A percentile compares a stretch with the other conserved stretches of the same genome.
Evolutionary conservation across 2,797 vertebrate species (phyloP).

Genomic region (Phataginus tricuspis): DNA sequence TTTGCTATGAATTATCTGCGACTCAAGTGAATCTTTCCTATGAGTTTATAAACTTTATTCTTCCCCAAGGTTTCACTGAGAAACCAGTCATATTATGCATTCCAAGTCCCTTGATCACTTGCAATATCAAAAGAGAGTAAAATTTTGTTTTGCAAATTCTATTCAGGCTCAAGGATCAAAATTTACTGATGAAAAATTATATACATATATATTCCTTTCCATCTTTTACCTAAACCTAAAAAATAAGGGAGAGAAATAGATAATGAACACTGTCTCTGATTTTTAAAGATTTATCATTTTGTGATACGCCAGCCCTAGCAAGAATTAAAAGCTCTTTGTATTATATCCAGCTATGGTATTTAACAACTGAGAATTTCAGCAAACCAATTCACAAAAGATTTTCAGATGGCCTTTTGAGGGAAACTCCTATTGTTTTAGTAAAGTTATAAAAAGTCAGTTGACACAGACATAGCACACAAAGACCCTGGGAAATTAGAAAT

Average conservation of each 20-base stretch:
- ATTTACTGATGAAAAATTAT: slow-evolving; percentile 72
- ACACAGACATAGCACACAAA: slow-evolving; percentile 48
- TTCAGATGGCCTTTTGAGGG: slow-evolving; percentile 69
- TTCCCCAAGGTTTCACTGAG: neutral
- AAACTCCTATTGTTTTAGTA: slow-evolving; percentile 78
- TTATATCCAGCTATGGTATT: slow-evolving; percentile 78
- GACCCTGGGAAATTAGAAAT: slow-evolving; percentile 45
- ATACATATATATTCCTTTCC: slow-evolving; percentile 58
- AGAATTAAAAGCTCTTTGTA: slow-evolving; percentile 82
- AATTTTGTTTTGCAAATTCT: slow-evolving; percentile 68
- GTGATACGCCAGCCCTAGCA: slow-evolving; percentile 75
- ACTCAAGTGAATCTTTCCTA: neutral
- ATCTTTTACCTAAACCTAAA: slow-evolving; percentile 67
- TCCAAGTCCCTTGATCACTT: neutral
- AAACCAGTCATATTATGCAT: neutral
- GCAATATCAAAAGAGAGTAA: slow-evolving; percentile 40
- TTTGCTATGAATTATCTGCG: neutral
- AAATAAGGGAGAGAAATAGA: slow-evolving; percentile 55
- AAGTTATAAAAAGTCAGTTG: slow-evolving; percentile 78
- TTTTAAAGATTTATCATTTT: slow-evolving; percentile 80
- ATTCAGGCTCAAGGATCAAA: slow-evolving; percentile 63
- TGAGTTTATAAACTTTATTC: neutral
- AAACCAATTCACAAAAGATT: slow-evolving; percentile 69
- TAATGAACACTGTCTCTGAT: slow-evolving; percentile 74
- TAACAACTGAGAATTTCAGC: slow-evolving; percentile 78